phyloP scores from a whole-genome alignment of 1,140 invertebrate genomes.

The Pygmarrhopalites habei region DNA sequence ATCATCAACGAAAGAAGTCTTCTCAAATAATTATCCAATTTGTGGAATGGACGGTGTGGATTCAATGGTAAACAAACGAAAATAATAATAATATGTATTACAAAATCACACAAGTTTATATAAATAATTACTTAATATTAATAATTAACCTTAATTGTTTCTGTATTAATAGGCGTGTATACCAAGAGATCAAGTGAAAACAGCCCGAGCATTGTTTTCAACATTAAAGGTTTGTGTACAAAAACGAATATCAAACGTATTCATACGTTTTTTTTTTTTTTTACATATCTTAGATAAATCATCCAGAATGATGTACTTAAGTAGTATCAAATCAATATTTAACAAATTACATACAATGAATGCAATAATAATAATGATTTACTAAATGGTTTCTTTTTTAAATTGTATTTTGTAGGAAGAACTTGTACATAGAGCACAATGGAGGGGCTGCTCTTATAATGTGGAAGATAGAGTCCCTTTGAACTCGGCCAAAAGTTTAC shows the following conservation, averaged over 20 bases:
- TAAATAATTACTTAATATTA: background rate
- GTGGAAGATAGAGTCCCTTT: constrained; percentile 22
- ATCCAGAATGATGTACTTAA: too few relatives aligned
- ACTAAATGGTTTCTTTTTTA: background rate
- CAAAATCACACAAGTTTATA: background rate
- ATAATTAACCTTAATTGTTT: background rate
- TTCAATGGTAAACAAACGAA: too few relatives aligned
- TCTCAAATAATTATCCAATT: too few relatives aligned
- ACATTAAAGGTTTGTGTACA: constrained; percentile 2
- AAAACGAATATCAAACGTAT: too few relatives aligned
- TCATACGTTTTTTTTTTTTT: too few relatives aligned
- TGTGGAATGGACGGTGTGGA: background rate
- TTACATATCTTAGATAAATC: too few relatives aligned
- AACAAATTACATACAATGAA: too few relatives aligned
- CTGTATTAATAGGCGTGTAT: constrained; percentile 15
- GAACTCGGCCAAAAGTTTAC: constrained; percentile 18
- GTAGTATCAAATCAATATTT: too few relatives aligned
- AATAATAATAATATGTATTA: background rate
- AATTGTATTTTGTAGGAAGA: constrained; percentile 16
- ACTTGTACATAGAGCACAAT: constrained; percentile 21
- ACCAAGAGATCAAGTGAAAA: background rate
- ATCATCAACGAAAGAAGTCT: too few relatives aligned
- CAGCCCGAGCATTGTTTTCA: background rate
- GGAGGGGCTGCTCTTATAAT: constrained; percentile 9
- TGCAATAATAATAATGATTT: too few relatives aligned